These are phyloP conservation scores for Argyrosomus regius DNA, from an alignment of 2,797 vertebrate genomes.

Conservation along the genomic window DNA sequence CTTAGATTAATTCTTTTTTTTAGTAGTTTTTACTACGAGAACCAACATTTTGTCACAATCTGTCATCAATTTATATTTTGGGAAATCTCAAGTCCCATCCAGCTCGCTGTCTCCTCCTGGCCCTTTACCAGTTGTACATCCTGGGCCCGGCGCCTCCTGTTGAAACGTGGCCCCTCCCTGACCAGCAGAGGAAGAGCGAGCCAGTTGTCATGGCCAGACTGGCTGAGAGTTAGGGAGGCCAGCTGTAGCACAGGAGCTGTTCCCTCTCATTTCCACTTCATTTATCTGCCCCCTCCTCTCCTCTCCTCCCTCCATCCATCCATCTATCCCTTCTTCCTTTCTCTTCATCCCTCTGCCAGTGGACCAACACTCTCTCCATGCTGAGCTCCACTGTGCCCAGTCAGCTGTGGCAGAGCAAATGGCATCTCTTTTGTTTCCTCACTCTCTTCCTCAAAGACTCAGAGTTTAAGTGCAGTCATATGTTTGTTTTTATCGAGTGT, in stretches of 20 bases:
- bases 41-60: background rate
- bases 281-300: conserved; percentile 74
- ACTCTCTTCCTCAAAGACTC: conserved; percentile 47
- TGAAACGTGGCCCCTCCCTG: conserved; percentile 12
- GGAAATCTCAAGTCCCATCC: background rate
- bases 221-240: conserved; percentile 76
- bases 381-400: conserved; percentile 79
- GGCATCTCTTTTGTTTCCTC: conserved; percentile 74
- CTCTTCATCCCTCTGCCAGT: conserved; percentile 58
- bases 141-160: conserved; percentile 14
- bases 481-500: conserved; percentile 25
- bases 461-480: conserved; percentile 18
- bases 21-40: too few relatives aligned
- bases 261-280: conserved; percentile 86
- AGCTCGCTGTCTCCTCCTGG: conserved; percentile 62
- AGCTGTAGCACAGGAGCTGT: conserved; percentile 82
- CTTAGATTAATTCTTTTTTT: too few relatives aligned
- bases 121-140: conserved; percentile 19
- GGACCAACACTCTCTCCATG: conserved; percentile 58
- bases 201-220: conserved; percentile 77
- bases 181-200: conserved; percentile 33
- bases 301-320: conserved; percentile 21
- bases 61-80: background rate
- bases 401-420: conserved; percentile 83
- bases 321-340: conserved; percentile 32